Base-by-base conservation (phyloP, 2,888 invertebrate genomes). In the Andrena marginata region DNA sequence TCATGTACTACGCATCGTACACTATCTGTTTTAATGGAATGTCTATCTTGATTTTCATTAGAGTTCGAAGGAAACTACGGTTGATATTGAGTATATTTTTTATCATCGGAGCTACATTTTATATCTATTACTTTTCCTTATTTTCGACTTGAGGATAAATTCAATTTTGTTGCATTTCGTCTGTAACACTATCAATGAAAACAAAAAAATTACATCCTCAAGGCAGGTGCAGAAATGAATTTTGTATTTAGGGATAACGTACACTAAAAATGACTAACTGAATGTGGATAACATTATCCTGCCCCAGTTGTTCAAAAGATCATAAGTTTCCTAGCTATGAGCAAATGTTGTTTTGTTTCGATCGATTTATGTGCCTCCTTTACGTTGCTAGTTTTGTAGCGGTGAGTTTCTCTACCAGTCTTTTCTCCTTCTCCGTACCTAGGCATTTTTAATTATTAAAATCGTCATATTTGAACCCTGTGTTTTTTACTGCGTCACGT, bases 401-500 rank as follows among this genome's bases (percentile, higher is more conserved):
- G 88, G 85, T 87, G 87, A 89, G 85, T 89, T 89, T 90, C 84
- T 91, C 92, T 93, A 92, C 91, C 93, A 93, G 93, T 93, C 92
- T 93, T 93, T 90, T 91, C 81, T 92, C 86, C 89, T 91, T 92
- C 91, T 92, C 91, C 91, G 78, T 91, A 90, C 84, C 89, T 92
- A 92, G 87, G 85, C 91, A 86, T 90, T 91, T 56, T 90, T 90
- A 87, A 88, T 89, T 86, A 90, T 89, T 89, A 89, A 91, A 92
- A 90, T 91, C 86, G 84, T 90, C 86, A 88, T 89, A 75, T 88
- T 56, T 90, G 82, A 91, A 90, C 89, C 90, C 90, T 90, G 90
- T 90, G 83, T 89, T 74, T 71, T 10, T 42, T 3, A 64, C 73
- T 77, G 65, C 78, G 72, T 84, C 80, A 74, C 77, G 67, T 86